Base-by-base conservation (phyloP, 2,797 vertebrate genomes). In the Anabacerthia variegaticeps region DNA sequence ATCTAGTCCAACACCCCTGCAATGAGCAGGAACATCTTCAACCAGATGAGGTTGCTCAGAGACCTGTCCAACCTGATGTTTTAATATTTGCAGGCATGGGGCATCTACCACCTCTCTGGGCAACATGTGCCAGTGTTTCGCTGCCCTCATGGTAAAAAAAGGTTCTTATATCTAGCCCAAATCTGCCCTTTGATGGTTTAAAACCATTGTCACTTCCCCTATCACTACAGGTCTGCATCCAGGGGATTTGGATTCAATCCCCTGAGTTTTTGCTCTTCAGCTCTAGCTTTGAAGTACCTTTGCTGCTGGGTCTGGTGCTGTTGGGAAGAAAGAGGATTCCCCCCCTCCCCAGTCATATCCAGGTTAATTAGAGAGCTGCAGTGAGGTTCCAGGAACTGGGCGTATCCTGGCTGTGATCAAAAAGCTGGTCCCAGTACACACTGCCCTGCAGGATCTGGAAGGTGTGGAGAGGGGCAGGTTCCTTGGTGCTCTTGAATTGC, bases 261-360 rank as follows among this genome's bases (percentile, higher is more conserved):
- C 39, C 14, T 9, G 16, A 59, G 36, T 54, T 54, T 55, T 73
- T 59, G 14, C 51, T 69, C 36, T 80, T 55, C 58, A 72, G 1
- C 36, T 86, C 27, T 51, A 65, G 44, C 68, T 93, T 91, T 91
- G 61, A 76, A 69, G 27, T 86, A 5, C 22, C 48, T 58, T 88
- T 63, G 36, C 55, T 78, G 26, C 41, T 90, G 66, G 21, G 3
- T 39, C 37, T 39, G 46, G 32, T 78, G 52, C 32, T 62, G 14
- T 9, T 74, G 65, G 41, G 30, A 62, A 86, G n/a, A 81, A 76
- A 51, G 43, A 54, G 14, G 26, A 63, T 52, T 52, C 22, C 13
- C 9, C 37, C 9, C 7, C 0, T 23, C 43, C 46, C 52, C 0
- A 2, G 0, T 22, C 8, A 10, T 22, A 10, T 65, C 44, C 63